phyloP scores from a whole-genome alignment of 2,888 invertebrate genomes.

The Antheraea assamensis region DNA sequence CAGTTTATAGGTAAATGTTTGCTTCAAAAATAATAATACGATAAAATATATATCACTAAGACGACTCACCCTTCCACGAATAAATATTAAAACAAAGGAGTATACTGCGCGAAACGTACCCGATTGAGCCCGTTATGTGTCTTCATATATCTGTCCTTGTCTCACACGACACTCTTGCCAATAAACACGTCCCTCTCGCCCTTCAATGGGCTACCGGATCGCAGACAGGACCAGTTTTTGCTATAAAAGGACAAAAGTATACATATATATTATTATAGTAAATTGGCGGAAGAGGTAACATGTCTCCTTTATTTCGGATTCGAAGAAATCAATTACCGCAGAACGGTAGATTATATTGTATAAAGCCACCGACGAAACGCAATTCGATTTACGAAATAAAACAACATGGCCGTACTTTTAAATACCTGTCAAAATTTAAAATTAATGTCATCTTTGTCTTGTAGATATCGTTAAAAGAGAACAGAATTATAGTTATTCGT shows the following conservation, averaged over 20 bases:
- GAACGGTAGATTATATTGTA: neutral
- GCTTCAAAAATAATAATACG: neutral
- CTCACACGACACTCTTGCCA: constrained; percentile 28
- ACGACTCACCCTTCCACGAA: constrained; percentile 49
- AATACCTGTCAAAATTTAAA: neutral
- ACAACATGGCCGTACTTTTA: neutral
- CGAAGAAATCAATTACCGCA: constrained; percentile 8
- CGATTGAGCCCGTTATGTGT: constrained; percentile 67
- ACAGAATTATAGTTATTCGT: neutral
- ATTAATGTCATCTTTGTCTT: neutral
- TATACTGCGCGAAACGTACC: constrained; percentile 34
- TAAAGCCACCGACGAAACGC: neutral
- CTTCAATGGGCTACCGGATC: constrained; percentile 75
- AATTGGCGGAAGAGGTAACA: constrained; percentile 1
- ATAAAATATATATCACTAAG: constrained; percentile 2
- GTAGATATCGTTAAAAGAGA: neutral
- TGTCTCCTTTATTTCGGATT: constrained; percentile 6
- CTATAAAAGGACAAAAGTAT: constrained; percentile 28
- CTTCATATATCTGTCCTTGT: constrained; percentile 50
- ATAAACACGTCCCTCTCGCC: constrained; percentile 54
- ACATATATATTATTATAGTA: constrained; percentile 2
- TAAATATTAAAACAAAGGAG: constrained; percentile 55
- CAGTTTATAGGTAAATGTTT: neutral
- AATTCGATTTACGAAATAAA: neutral
- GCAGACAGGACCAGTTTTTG: constrained; percentile 75